Percentiles rank a stretch among this genome's conserved stretches.
phyloP scores from a whole-genome alignment of 2,113 vertebrate species.

The Neofelis nebulosa region DNA sequence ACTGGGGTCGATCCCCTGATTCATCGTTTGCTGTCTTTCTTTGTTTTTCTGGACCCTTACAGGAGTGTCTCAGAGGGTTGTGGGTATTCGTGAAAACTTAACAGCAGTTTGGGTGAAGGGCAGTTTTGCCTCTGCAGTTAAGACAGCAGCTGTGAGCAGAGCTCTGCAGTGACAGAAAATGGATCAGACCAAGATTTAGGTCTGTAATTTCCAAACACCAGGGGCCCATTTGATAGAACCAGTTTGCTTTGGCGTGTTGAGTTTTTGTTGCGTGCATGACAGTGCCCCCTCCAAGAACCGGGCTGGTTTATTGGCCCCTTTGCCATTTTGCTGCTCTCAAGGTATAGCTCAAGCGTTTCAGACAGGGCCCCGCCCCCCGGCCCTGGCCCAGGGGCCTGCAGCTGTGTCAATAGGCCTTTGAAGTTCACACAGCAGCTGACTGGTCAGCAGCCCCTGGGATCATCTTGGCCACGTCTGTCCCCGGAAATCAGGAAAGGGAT shows the following conservation, averaged over 20 bases:
- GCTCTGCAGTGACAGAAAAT: background rate
- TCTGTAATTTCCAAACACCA: background rate
- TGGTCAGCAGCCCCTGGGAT: slow-evolving; percentile 9
- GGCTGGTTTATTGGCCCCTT: background rate
- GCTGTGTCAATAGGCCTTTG: slow-evolving; percentile 60
- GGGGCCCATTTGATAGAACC: background rate
- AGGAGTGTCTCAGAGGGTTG: background rate
- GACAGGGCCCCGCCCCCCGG: background rate
- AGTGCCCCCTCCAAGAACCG: background rate
- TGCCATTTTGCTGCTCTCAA: background rate
- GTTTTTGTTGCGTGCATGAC: background rate
- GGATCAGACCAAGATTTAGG: background rate
- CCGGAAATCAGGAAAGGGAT: background rate
- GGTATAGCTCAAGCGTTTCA: background rate
- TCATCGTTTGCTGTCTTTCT: background rate
- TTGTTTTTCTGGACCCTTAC: background rate
- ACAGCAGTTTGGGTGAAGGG: background rate
- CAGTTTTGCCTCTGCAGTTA: background rate
- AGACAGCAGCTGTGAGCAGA: background rate
- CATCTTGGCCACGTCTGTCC: background rate
- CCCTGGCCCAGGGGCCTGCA: background rate
- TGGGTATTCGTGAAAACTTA: slow-evolving; percentile 3
- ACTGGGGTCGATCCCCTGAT: background rate
- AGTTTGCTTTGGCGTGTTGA: background rate
- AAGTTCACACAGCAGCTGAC: background rate